phyloP scores from a whole-genome alignment of 2,113 vertebrate genomes.

The Tupaia tana region DNA sequence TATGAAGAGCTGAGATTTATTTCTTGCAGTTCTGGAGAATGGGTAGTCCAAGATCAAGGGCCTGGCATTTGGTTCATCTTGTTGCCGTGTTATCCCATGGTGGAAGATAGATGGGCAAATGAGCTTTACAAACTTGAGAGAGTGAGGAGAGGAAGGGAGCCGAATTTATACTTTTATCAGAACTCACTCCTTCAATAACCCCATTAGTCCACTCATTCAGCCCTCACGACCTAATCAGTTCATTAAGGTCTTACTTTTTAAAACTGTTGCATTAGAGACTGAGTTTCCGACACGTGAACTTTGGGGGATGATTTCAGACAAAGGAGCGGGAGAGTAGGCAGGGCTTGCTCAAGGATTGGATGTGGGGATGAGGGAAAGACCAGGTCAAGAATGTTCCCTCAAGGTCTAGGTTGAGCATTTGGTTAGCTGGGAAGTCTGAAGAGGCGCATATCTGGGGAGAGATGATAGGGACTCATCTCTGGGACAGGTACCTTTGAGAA shows the following conservation, averaged over 20 bases:
- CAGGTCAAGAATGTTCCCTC: accelerated
- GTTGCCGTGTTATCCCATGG: background rate
- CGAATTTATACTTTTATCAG: background rate
- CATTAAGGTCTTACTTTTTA: background rate
- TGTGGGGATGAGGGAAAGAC: background rate
- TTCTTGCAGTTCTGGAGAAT: background rate
- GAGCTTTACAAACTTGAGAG: background rate
- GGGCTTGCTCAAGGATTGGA: background rate
- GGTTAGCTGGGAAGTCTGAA: background rate
- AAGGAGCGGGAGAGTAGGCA: background rate
- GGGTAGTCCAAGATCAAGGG: background rate
- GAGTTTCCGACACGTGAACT: background rate
- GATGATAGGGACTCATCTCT: background rate
- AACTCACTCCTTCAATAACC: background rate
- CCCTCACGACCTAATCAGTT: background rate
- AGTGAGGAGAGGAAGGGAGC: background rate
- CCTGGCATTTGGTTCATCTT: background rate
- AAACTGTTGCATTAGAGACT: background rate
- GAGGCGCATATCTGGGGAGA: background rate
- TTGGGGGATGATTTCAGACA: background rate
- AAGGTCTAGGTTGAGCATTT: background rate
- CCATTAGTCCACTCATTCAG: background rate
- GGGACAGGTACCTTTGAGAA: background rate
- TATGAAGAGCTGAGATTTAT: background rate
- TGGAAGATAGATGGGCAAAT: background rate